These are phyloP conservation scores for Dermochelys coriacea DNA, from an alignment of 2,797 vertebrate species.

Conservation along the genomic window DNA sequence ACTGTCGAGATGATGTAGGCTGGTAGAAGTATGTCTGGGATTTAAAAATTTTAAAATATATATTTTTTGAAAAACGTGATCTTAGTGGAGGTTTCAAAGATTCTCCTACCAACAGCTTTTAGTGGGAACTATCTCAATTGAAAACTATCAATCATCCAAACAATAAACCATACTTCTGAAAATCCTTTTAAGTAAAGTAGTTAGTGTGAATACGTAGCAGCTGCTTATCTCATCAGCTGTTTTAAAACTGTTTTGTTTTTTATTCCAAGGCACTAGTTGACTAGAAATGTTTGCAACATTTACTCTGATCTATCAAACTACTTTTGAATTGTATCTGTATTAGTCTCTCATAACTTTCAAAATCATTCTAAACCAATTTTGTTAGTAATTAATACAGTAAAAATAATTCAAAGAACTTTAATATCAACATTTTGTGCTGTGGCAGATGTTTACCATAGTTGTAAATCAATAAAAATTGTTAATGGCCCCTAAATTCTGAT, in stretches of 20 bases:
- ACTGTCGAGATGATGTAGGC: background rate
- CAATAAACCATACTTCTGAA: background rate
- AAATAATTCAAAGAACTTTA: slow-evolving; percentile 15
- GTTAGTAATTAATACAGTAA: slow-evolving; percentile 30
- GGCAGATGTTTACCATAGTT: background rate
- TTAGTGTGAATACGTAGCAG: background rate
- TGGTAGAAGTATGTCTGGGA: background rate
- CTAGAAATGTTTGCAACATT: background rate
- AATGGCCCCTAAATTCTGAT: background rate
- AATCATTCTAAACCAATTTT: slow-evolving; percentile 30
- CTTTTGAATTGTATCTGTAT: slow-evolving; percentile 28
- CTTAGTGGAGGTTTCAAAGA: background rate
- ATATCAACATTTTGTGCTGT: background rate
- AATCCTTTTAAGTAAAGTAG: background rate
- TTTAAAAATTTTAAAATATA: background rate
- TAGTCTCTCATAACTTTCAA: slow-evolving; percentile 4
- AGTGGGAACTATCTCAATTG: slow-evolving; percentile 13
- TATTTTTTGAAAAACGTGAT: accelerated
- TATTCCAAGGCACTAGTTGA: slow-evolving; percentile 29
- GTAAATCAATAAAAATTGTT: background rate
- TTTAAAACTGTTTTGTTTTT: slow-evolving; percentile 40
- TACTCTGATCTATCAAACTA: background rate
- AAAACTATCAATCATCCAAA: background rate
- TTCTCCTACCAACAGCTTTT: slow-evolving; percentile 16
- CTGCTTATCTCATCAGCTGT: slow-evolving; percentile 40